Conservation (phyloP, 2,888 invertebrate species). For the Sarcophaga subvicina region DNA sequence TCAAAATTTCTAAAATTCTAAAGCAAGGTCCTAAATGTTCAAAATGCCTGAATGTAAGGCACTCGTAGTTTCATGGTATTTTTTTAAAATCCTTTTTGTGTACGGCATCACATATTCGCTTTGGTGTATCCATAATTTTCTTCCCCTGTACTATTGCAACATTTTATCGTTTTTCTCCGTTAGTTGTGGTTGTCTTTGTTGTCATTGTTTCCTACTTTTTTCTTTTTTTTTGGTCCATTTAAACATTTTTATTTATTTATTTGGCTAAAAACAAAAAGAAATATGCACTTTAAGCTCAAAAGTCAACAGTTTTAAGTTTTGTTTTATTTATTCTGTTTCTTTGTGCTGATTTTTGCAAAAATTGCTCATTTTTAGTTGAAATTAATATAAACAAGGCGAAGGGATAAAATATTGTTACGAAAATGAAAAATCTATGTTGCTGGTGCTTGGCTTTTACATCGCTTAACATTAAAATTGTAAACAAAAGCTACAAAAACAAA, state of each 20-base stretch:
- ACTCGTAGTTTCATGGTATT: no score
- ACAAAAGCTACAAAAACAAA: no score
- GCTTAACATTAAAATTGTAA: no score
- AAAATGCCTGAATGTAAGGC: no score
- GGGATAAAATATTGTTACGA: no score
- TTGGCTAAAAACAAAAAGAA: conserved; percentile 39
- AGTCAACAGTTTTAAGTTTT: conserved; percentile 52
- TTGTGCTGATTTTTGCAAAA: not conserved
- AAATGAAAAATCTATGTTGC: no score
- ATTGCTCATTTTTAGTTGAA: conserved; percentile 23
- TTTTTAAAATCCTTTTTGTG: no score
- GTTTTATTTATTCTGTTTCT: conserved; percentile 10
- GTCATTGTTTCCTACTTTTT: not conserved
- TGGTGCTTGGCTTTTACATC: no score
- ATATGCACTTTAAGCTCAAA: conserved; percentile 52
- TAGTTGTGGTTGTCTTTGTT: not conserved
- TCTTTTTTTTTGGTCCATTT: conserved; percentile 6
- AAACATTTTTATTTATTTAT: conserved; percentile 52
- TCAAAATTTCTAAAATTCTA: no score
- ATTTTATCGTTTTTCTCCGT: conserved; percentile 34
- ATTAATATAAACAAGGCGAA: not conserved
- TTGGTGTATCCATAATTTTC: not conserved
- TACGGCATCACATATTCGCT: not conserved
- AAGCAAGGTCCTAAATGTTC: no score
- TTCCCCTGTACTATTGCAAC: conserved; percentile 2